These are phyloP conservation scores for Vipera ursinii DNA, from an alignment of 2,797 vertebrate species.

Conservation along the genomic window DNA sequence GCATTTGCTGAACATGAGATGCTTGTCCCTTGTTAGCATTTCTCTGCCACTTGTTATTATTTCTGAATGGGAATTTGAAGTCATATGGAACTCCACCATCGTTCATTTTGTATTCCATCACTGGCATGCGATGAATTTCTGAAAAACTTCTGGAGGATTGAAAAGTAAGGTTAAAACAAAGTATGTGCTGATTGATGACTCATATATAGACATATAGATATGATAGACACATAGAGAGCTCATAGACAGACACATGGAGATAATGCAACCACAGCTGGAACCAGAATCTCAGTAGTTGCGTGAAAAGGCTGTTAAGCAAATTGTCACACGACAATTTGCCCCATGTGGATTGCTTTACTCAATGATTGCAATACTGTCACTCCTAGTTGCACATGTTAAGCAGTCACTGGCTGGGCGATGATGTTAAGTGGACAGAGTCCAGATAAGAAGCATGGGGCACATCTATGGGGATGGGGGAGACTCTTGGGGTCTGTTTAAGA, in stretches of 20 bases:
- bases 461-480: not conserved
- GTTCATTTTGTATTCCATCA: conserved; percentile 96
- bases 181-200: not conserved
- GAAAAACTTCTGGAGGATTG: conserved; percentile 84
- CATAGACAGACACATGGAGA: not conserved
- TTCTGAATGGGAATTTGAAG: conserved; percentile 93
- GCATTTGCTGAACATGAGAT: conserved; percentile 72
- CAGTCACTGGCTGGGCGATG: not conserved
- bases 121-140: conserved; percentile 94
- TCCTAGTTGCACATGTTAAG: not conserved
- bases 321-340: not conserved
- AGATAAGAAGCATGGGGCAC: not conserved
- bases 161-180: conserved; percentile 17
- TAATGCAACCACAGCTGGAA: not conserved
- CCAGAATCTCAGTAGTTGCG: not conserved
- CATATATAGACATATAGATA: not conserved
- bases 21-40: conserved; percentile 78
- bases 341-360: not conserved
- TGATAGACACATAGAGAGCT: not conserved
- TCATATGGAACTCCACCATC: conserved; percentile 92
- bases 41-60: conserved; percentile 92
- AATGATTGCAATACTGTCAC: not conserved
- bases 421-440: not conserved
- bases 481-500: not conserved
- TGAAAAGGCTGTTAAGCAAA: not conserved